Evolutionary conservation across 2,113 vertebrate genomes (phyloP), one percentile per base, ranked within the genome.

Genomic region (Bos indicus): DNA sequence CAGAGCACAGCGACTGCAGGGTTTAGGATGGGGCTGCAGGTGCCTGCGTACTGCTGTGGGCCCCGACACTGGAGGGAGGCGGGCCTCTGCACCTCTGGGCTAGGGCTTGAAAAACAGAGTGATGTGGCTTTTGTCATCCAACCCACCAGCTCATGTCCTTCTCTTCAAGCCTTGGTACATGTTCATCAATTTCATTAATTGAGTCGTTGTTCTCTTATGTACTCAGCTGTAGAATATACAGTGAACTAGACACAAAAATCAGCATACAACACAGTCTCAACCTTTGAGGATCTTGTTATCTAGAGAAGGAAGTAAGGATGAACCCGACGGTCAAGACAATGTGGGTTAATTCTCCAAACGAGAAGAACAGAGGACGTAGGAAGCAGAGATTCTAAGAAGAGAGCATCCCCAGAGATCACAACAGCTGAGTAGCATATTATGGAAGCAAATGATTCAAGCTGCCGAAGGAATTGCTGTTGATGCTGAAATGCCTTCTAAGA

Each of bases 21-120:
- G 96, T 98, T 98, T 96, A 1, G 6, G 98, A 40, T 54, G 14
- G 2, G 95, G 83, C 28, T 67, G 91, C 98, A 97, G 98, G 89
- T 97, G 98, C 77, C 59, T 71, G 48, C 0, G 36, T 0, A 51
- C 46, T 88, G 28, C 86, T 2, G 97, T 98, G 98, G 90, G 88
- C 71, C 48, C 54, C 2, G 0, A 33, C 36, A 25, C 7, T 13
- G 6, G 51, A 57, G 46, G 52, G 23, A 87, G 71, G n/a, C 25
- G 30, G 3, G 80, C 81, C 81, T 36, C n/a, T 36, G 52, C 6
- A 10, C 13, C 48, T 51, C 74, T 67, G 86, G n/a, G 52, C 28
- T 51, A 52, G 52, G 84, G 57, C 26, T 81, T 40, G 88, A 87
- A 64, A 40, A 67, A 46, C 91, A 64, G 48, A 93, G 2, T 21